Conservation (phyloP, 2,888 invertebrate genomes). For the Sphinx pinastri region DNA sequence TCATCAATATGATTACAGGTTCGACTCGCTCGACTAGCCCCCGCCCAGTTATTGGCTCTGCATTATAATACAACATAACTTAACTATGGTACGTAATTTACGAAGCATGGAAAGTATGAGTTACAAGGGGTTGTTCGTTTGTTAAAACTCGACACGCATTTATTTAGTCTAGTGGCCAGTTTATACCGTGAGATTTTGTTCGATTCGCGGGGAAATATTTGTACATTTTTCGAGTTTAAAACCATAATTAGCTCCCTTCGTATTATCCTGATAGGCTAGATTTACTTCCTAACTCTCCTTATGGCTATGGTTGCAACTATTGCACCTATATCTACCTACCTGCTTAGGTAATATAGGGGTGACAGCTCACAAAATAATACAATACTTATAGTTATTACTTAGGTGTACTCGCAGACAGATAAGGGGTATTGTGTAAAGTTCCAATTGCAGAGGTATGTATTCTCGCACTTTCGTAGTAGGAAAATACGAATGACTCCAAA, state of each 20-base stretch:
- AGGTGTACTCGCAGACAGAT: background rate
- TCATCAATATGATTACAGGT: slow-evolving; percentile 55
- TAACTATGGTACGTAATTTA: slow-evolving; percentile 19
- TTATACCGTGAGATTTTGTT: no score
- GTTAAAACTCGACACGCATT: background rate
- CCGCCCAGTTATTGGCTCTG: slow-evolving; percentile 31
- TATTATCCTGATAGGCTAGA: no score
- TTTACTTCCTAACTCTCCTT: no score
- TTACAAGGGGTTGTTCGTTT: background rate
- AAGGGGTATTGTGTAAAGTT: background rate
- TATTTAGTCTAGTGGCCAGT: no score
- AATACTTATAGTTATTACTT: background rate
- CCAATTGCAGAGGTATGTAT: background rate
- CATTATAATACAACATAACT: slow-evolving; percentile 9
- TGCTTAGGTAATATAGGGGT: no score
- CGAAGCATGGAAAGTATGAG: slow-evolving; percentile 3
- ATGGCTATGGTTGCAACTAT: background rate
- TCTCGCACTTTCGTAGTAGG: background rate
- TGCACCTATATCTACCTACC: no score
- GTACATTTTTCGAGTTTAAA: no score
- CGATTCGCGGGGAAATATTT: no score
- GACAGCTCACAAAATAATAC: no score
- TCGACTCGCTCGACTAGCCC: slow-evolving; percentile 41
- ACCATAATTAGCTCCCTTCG: no score
- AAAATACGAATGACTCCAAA: slow-evolving; percentile 8